Evolutionary conservation across 2,797 vertebrate species (phyloP).

Genomic region (Leptodactylus fallax): DNA sequence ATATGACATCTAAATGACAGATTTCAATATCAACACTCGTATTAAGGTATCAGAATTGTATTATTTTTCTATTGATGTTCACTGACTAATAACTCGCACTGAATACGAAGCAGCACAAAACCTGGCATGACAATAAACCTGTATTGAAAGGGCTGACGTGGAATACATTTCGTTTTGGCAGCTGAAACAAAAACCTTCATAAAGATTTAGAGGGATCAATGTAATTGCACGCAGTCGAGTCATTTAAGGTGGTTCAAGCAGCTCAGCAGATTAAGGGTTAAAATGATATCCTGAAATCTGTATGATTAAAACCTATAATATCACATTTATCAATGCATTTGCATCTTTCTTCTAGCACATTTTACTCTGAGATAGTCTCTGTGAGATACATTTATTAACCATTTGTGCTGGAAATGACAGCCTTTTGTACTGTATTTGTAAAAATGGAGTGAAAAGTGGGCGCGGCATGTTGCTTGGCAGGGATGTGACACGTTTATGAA

Average conservation of each 20-base stretch:
- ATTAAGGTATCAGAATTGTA: slow-evolving; percentile 38
- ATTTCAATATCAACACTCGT: slow-evolving; percentile 63
- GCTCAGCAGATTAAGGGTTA: neutral
- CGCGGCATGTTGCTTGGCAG: too few species aligned
- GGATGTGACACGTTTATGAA: too few species aligned
- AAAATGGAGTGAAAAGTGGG: too few species aligned
- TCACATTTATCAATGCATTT: too few species aligned
- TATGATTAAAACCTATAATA: neutral
- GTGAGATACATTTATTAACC: too few species aligned
- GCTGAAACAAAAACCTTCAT: slow-evolving; percentile 10
- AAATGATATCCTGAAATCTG: neutral
- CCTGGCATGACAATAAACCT: neutral
- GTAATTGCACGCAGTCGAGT: neutral
- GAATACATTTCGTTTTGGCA: neutral
- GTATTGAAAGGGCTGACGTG: neutral
- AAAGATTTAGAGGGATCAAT: neutral
- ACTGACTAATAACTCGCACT: neutral
- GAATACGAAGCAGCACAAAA: neutral
- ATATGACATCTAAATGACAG: slow-evolving; percentile 76
- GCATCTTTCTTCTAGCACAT: too few species aligned
- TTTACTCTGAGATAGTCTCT: too few species aligned
- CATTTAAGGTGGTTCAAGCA: neutral
- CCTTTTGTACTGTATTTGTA: too few species aligned
- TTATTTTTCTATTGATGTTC: slow-evolving; percentile 27
- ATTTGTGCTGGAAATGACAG: too few species aligned